These are phyloP conservation scores for Eublepharis macularius DNA, from an alignment of 2,113 vertebrate genomes.

Conservation along the genomic window DNA sequence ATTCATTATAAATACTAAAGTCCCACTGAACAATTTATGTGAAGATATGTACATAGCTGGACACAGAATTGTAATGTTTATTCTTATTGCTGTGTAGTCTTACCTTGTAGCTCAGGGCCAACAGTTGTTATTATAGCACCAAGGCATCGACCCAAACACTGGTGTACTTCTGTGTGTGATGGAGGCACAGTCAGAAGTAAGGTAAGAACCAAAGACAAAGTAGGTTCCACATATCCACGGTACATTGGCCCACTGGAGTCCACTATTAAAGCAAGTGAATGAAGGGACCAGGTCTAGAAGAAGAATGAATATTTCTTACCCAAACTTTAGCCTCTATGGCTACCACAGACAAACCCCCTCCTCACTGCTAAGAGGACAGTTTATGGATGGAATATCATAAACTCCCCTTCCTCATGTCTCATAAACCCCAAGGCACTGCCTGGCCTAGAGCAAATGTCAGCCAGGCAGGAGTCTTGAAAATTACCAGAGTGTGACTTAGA, in stretches of 20 bases:
- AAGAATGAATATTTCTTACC: background rate
- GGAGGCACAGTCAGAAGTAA: slow-evolving; percentile 94
- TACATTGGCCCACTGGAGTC: slow-evolving; percentile 99
- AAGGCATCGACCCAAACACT: slow-evolving; percentile 95
- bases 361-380: too few species aligned
- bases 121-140: slow-evolving; percentile 98
- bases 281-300: slow-evolving; percentile 94
- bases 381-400: too few species aligned
- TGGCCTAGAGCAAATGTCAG: too few species aligned
- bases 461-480: too few species aligned
- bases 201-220: slow-evolving; percentile 93
- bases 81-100: slow-evolving; percentile 34
- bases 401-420: too few species aligned
- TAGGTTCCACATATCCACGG: slow-evolving; percentile 96
- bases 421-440: too few species aligned
- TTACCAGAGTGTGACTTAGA: too few species aligned
- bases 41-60: background rate
- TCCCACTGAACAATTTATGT: background rate
- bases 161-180: slow-evolving; percentile 96
- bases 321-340: background rate
- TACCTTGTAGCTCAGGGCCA: slow-evolving; percentile 96
- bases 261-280: slow-evolving; percentile 96
- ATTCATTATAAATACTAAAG: too few species aligned
- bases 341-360: too few species aligned
- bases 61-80: background rate